Evolutionary conservation across 2,797 vertebrate species (phyloP), one percentile per base, ranked within the genome.

Genomic region (Alosa sapidissima): DNA sequence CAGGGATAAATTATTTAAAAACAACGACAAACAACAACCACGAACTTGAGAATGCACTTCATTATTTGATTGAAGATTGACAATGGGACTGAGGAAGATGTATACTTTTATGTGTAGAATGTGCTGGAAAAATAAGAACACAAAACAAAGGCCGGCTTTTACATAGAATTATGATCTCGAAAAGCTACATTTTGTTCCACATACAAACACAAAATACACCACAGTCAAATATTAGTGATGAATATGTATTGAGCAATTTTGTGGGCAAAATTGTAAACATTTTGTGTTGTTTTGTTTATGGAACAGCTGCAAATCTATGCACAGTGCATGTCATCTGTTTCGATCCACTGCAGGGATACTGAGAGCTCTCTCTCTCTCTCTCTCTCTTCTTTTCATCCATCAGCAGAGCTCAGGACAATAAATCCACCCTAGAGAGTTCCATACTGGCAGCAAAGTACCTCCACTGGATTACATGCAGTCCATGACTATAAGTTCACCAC

Each of bases 331-430:
- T 62, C 58, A 62, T 62, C 19, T 58, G 5, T 21, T 58, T 2
- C 24, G 58, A 62, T 24, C 6, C n/a, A 62, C 58, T 62, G 58
- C n/a, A 62, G 21, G 7, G n/a, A 21, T 0, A 45, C 19, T 47
- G 16, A 78, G 7, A 2, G 2, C 54, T 19, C 16, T 55, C 16
- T 55, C 54, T 52, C 51, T 52, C 13, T 52, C 51, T 52, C 51
- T 52, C 36, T 75, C 33, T 75, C 68, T 36, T 33, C 65, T 41
- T 36, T 45, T 78, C 58, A 62, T 24, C 58, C n/a, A 21, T 62
- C 58, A 62, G 58, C n/a, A 24, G n/a, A 62, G n/a, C n/a, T 45
- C 72, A 47, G 72, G 72, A 45, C 72, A 78, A 78, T 47, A 47
- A 78, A 78, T 78, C 72, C 36, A 45, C 36, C 36, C 72, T 78